Evolutionary conservation across 1,140 invertebrate genomes (phyloP).

Genomic region (Brachionus koreanus): DNA sequence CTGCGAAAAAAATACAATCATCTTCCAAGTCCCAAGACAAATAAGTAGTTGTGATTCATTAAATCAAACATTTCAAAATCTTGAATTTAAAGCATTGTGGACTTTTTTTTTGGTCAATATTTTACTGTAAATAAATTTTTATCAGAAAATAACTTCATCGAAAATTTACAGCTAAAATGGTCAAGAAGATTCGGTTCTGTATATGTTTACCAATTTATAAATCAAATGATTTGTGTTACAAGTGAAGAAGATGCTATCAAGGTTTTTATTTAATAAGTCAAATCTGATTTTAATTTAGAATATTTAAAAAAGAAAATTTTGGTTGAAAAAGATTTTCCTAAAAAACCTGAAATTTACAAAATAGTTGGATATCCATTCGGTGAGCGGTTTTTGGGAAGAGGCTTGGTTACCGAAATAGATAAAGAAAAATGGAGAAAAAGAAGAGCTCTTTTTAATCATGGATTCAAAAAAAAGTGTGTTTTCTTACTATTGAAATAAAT

Average conservation of each 20-base stretch:
- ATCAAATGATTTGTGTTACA: not conserved
- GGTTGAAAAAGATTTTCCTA: not conserved
- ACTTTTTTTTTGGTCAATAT: constrained; percentile 13
- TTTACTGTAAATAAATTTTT: not conserved
- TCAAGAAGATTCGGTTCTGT: not conserved
- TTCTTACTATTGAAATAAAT: not conserved
- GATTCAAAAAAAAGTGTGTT: not conserved
- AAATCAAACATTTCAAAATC: not conserved
- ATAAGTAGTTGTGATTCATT: not conserved
- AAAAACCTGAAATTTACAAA: not conserved
- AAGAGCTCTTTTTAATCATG: constrained; percentile 3
- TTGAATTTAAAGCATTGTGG: not conserved
- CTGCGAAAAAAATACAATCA: not conserved
- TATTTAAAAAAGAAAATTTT: not conserved
- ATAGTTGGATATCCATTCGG: constrained; percentile 4
- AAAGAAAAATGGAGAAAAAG: constrained; percentile 18
- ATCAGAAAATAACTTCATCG: not conserved
- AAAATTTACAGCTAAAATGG: not conserved
- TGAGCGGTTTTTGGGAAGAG: not conserved
- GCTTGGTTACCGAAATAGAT: not conserved
- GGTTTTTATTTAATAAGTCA: not conserved
- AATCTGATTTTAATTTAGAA: not conserved
- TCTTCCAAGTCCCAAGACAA: not conserved
- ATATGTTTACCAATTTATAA: not conserved
- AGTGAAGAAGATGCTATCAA: not conserved